Conservation (phyloP, 30 jellyfish, hydroid and myxozoan genomes). For the Rhopilema esculentum region DNA sequence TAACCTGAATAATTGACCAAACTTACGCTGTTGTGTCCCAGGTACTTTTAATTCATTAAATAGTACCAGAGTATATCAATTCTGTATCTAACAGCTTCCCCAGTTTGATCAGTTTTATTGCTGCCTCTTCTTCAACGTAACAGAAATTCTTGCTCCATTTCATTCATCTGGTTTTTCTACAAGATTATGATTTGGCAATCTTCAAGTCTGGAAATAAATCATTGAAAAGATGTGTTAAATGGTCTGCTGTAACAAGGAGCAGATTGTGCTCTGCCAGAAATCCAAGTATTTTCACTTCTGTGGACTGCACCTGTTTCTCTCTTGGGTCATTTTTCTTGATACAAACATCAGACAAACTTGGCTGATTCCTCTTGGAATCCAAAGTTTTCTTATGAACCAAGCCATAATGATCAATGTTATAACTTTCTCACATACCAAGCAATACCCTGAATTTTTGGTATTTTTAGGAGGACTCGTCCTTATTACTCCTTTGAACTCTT, state of each 20-base stretch:
- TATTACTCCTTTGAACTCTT: constrained; percentile 44
- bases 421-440: constrained; percentile 35
- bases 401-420: too few relatives aligned
- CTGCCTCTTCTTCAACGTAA: constrained; percentile 39
- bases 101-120: constrained; percentile 43
- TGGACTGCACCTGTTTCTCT: constrained; percentile 4
- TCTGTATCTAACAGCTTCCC: constrained; percentile 46
- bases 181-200: constrained; percentile 19
- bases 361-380: constrained; percentile 60
- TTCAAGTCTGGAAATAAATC: constrained; percentile 15
- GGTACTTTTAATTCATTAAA: constrained; percentile 32
- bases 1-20: constrained; percentile 46
- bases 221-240: constrained; percentile 17
- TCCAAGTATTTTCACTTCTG: constrained; percentile 3
- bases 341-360: constrained; percentile 36
- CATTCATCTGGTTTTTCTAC: constrained; percentile 28
- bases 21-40: constrained; percentile 47
- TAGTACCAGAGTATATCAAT: constrained; percentile 41
- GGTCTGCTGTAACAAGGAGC: constrained; percentile 18
- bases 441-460: constrained; percentile 17
- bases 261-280: constrained; percentile 27
- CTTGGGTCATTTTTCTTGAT: constrained; percentile 18
- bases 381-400: constrained; percentile 51
- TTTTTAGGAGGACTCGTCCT: too few relatives aligned
- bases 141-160: constrained; percentile 49